Percentiles rank a stretch among this genome's conserved stretches.
Conservation (phyloP, 2,113 vertebrate species). For the Ochotona curzoniae region DNA sequence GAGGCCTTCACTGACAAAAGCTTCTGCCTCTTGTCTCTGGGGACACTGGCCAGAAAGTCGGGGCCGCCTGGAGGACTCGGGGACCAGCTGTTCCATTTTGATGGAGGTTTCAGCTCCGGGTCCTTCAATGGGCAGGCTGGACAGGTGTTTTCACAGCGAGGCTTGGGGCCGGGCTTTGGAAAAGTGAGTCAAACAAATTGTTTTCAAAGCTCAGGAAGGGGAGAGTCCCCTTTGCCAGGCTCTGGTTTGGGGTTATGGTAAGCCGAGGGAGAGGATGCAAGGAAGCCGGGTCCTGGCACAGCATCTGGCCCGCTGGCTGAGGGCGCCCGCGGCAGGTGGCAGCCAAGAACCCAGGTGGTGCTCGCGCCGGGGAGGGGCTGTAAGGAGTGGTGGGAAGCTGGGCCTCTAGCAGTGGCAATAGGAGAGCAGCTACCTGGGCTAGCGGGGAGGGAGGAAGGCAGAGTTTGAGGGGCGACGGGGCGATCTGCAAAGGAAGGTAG, state of each 20-base stretch:
- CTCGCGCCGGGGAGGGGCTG: neutral
- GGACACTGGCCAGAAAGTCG: neutral
- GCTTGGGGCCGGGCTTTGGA: slow-evolving; percentile 46
- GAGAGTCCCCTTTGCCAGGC: neutral
- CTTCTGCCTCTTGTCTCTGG: neutral
- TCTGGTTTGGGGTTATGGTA: neutral
- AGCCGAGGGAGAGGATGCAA: neutral
- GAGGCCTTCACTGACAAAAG: neutral
- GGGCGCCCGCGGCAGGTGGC: slow-evolving; percentile 33
- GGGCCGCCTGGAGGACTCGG: neutral
- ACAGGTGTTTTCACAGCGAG: slow-evolving; percentile 69
- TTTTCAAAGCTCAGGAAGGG: slow-evolving; percentile 34
- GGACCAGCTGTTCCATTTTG: neutral
- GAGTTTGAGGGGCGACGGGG: neutral
- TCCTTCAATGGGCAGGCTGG: slow-evolving; percentile 10
- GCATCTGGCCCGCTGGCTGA: neutral
- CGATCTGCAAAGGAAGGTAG: neutral
- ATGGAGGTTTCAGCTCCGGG: neutral
- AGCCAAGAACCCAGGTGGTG: slow-evolving; percentile 1
- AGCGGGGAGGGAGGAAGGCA: too few species aligned
- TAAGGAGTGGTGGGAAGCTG: neutral
- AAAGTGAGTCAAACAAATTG: slow-evolving; percentile 77
- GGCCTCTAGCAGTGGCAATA: neutral
- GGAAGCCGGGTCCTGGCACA: neutral
- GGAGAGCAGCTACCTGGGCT: neutral